Percentiles rank a stretch among this genome's conserved stretches.
These are phyloP conservation scores for Muschampia plurimacula DNA, from an alignment of 2,888 invertebrate species.

Conservation along the genomic window DNA sequence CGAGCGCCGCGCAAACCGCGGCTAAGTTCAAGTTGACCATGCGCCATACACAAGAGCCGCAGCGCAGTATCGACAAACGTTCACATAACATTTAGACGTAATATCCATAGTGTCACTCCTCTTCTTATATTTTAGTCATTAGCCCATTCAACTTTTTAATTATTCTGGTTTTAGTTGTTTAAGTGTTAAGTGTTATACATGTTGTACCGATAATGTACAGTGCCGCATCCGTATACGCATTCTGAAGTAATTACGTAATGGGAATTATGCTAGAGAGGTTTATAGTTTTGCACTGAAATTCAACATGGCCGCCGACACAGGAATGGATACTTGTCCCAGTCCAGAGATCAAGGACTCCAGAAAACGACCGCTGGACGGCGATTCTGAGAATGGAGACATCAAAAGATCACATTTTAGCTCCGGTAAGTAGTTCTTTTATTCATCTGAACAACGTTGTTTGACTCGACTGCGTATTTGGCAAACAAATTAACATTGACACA, in stretches of 20 bases:
- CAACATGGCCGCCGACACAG: slow-evolving; percentile 96
- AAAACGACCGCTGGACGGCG: slow-evolving; percentile 95
- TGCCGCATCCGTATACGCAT: slow-evolving; percentile 77
- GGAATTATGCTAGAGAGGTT: slow-evolving; percentile 85
- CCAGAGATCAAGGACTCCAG: slow-evolving; percentile 96
- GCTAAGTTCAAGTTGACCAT: slow-evolving; percentile 72
- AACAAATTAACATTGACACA: slow-evolving; percentile 80
- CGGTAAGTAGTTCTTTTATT: slow-evolving; percentile 86
- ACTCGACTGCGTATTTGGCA: slow-evolving; percentile 76
- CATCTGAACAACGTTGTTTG: slow-evolving; percentile 55
- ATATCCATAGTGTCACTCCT: slow-evolving; percentile 79
- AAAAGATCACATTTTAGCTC: slow-evolving; percentile 96
- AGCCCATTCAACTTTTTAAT: slow-evolving; percentile 72
- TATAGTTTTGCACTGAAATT: slow-evolving; percentile 85
- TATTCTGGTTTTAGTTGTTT: slow-evolving; percentile 74
- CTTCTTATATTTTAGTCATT: slow-evolving; percentile 78
- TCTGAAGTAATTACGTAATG: slow-evolving; percentile 84
- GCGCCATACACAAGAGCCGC: slow-evolving; percentile 73
- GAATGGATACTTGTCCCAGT: slow-evolving; percentile 97
- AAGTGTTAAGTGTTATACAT: slow-evolving; percentile 81
- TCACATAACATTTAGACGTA: slow-evolving; percentile 84
- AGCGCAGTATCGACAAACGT: slow-evolving; percentile 80
- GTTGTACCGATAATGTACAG: slow-evolving; percentile 75
- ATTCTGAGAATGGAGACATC: slow-evolving; percentile 94
- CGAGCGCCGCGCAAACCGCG: slow-evolving; percentile 55